Base-by-base conservation (phyloP, 1,140 invertebrate genomes). In the Palaemon carinicauda region DNA sequence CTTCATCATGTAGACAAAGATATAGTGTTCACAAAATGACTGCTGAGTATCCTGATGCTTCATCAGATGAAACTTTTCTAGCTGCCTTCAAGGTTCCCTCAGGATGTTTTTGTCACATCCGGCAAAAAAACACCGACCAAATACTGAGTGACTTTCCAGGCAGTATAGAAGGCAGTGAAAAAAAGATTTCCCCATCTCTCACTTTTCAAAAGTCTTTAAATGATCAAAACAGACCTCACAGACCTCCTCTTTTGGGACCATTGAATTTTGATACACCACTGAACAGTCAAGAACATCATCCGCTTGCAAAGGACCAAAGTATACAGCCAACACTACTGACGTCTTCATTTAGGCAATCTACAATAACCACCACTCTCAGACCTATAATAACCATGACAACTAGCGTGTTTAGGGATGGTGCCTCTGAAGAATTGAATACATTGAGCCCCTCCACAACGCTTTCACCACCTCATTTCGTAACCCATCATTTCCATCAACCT, bases 11-110 rank as follows among this genome's bases (percentile, higher is more conserved):
- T 33, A 79, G 88, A 2, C 88, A 88, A 29, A 69, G 88, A 9
- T 88, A 88, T 54, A 88, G 83, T 54, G 52, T 88, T n/a, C 88
- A 88, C 52, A 85, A 82, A 71, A 80, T 88, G 60, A 83, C 88
- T 0, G 83, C 88, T 54, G 33, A 53, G 7, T 79, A 88, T 33
- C 88, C 88, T 0, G 56, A 75, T 24, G 31, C 71, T 14, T 83
- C 88, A 1, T 69, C n/a, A 14, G 79, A 78, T n/a, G 88, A 79
- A 9, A 81, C 81, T 17, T 81, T 88, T n/a, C 83, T 80, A 1
- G 87, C 88, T 3, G 88, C 82, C 24, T 88, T 88, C 73, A 86
- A 78, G 54, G 82, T 88, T 29, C 88, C 83, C 1, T 86, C 88
- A 24, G 88, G 88, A 29, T 88, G 88, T 24, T 88, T 88, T 50